Conservation (phyloP, 92 coral and sea anemone species). For the Epizoanthus fatuus region DNA sequence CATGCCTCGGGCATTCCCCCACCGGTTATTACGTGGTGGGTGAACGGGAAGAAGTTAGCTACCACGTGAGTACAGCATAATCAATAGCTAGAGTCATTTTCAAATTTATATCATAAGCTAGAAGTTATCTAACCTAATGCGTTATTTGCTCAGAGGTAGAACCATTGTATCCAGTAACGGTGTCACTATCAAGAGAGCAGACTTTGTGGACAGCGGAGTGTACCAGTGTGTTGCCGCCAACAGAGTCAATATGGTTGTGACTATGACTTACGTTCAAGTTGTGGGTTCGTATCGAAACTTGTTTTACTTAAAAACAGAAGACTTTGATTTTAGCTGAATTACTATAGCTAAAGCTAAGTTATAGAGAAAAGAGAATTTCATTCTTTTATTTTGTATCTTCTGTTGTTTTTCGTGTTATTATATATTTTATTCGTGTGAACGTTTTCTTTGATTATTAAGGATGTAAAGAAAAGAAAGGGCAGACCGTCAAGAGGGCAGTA, state of each 20-base stretch:
- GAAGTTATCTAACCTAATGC: not conserved
- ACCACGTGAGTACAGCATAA: not conserved
- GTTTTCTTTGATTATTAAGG: too few relatives aligned
- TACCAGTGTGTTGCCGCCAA: conserved; percentile 38
- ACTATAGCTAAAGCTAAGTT: too few relatives aligned
- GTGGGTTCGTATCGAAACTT: not conserved
- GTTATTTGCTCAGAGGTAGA: not conserved
- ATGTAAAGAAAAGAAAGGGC: too few relatives aligned
- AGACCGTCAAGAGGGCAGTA: too few relatives aligned
- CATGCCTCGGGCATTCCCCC: conserved; percentile 10
- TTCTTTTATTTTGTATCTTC: too few relatives aligned
- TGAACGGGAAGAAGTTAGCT: conserved; percentile 20
- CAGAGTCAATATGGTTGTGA: conserved; percentile 13
- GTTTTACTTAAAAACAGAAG: too few relatives aligned
- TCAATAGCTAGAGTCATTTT: too few relatives aligned
- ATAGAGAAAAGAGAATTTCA: too few relatives aligned
- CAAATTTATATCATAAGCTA: too few relatives aligned
- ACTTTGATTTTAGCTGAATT: too few relatives aligned
- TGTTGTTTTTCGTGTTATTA: too few relatives aligned
- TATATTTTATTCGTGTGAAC: too few relatives aligned
- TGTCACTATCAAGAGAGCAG: not conserved
- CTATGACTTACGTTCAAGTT: conserved; percentile 3
- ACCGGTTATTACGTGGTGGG: conserved; percentile 28
- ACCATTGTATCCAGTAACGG: not conserved
- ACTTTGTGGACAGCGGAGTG: not conserved